Evolutionary conservation across 2,113 vertebrate species (phyloP).

Genomic region (Ceyx margarethae): DNA sequence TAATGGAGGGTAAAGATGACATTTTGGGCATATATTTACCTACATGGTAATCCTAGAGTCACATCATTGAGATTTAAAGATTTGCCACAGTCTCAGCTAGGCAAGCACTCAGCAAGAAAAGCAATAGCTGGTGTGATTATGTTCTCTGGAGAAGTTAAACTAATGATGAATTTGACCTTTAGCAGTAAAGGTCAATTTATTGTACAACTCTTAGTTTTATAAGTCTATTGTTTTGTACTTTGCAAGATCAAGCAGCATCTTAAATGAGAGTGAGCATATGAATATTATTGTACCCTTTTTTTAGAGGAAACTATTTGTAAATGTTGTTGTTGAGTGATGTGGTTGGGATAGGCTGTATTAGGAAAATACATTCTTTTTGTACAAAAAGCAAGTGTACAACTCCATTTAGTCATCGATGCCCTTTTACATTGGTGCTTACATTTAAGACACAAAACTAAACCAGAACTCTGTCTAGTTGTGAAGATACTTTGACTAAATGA

Average conservation of each 20-base stretch:
- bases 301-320: slow-evolving; percentile 37
- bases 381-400: background rate
- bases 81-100: background rate
- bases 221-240: slow-evolving; percentile 26
- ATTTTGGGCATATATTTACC: slow-evolving; percentile 29
- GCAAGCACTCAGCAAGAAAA: background rate
- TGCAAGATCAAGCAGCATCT: background rate
- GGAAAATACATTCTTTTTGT: background rate
- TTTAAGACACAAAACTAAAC: slow-evolving; percentile 16
- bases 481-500: slow-evolving; percentile 52
- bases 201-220: slow-evolving; percentile 17
- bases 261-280: background rate
- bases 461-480: background rate
- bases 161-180: slow-evolving; percentile 39
- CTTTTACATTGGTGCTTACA: background rate
- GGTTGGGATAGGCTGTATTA: background rate
- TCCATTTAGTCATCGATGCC: background rate
- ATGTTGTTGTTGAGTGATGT: slow-evolving; percentile 23
- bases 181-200: slow-evolving; percentile 55
- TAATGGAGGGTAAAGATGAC: slow-evolving; percentile 70
- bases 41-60: slow-evolving; percentile 30
- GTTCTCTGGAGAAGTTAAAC: slow-evolving; percentile 14
- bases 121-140: background rate
- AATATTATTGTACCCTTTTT: slow-evolving; percentile 1
- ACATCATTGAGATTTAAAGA: slow-evolving; percentile 29